These are phyloP conservation scores for Pollenia angustigena DNA, from an alignment of 2,888 invertebrate species.

Conservation along the genomic window DNA sequence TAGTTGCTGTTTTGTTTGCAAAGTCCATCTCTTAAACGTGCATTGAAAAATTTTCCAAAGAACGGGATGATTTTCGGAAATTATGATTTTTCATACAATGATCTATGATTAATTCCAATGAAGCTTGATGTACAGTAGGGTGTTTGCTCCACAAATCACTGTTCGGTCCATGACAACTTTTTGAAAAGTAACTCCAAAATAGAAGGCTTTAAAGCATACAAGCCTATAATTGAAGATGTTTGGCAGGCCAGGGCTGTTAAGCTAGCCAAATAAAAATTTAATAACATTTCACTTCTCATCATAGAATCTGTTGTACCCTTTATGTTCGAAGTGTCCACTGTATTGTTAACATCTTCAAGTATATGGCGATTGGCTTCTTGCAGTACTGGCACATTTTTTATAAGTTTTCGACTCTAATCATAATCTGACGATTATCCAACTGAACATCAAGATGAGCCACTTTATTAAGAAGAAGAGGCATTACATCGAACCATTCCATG, in stretches of 20 bases:
- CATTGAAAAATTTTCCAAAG: slow-evolving; percentile 91
- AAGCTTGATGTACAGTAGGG: slow-evolving; percentile 90
- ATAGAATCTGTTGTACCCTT: too few species aligned
- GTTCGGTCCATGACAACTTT: slow-evolving; percentile 85
- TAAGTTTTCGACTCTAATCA: too few species aligned
- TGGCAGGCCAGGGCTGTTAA: too few species aligned
- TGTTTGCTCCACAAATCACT: slow-evolving; percentile 85
- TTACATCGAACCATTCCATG: too few species aligned
- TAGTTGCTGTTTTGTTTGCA: slow-evolving; percentile 86
- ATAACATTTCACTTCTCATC: too few species aligned
- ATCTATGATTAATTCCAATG: slow-evolving; percentile 91
- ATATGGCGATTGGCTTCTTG: slow-evolving; percentile 95
- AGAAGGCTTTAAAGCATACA: slow-evolving; percentile 97
- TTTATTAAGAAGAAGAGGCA: too few species aligned
- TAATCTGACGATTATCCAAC: too few species aligned
- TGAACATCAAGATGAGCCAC: too few species aligned
- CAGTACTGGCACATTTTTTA: too few species aligned
- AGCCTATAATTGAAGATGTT: slow-evolving; percentile 95
- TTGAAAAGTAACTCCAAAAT: slow-evolving; percentile 92
- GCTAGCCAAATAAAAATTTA: too few species aligned
- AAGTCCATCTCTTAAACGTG: slow-evolving; percentile 79
- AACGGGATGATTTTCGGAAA: slow-evolving; percentile 93
- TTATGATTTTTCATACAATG: slow-evolving; percentile 96
- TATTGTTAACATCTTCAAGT: slow-evolving; percentile 90
- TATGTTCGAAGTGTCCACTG: slow-evolving; percentile 88